Evolutionary conservation across 2,797 vertebrate species (phyloP), one percentile per base, ranked within the genome.

Genomic region (Parauchenoglanis ngamensis): DNA sequence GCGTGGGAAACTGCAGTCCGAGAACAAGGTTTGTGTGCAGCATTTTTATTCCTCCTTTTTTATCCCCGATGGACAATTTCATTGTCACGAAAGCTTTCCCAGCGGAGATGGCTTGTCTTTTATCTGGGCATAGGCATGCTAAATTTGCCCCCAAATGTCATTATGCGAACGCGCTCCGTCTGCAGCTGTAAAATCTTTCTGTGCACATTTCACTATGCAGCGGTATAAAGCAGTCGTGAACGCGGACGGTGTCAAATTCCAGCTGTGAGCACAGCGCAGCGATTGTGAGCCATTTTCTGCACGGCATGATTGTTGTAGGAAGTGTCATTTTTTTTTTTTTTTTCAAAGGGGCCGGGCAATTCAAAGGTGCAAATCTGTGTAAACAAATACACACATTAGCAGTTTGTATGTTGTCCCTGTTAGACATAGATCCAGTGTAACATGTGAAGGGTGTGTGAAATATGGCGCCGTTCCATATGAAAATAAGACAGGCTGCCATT

Each of bases 401-500:
- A 89, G 91, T 52, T 23, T 28, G 79, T 44, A 6, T 59, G 52
- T 84, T 59, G 31, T 75, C 70, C 7, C 31, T 0, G 31, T 40
- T 49, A 19, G 19, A 46, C n/a, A 57, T 1, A n/a, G 54, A 28
- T 0, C 31, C 28, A 17, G 56, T 46, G 31, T 85, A 21, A 68
- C 52, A 68, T 21, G 81, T 19, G 7, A 13, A 67, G 84, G 56
- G 72, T 65, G 84, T 85, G 84, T 65, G 73, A 28, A 98, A 98
- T 97, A 98, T 98, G 97, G 97, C 98, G 97, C 96, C 97, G 96
- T 95, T 96, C 95, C 96, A 96, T 97, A 96, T 97, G 97, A 97
- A 97, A 98, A 98, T 97, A 98, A 97, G 94, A 94, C 93, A 93
- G 96, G 97, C 97, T 98, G 97, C 97, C 97, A 99, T 99, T 98